phyloP scores from a whole-genome alignment of 2,888 invertebrate species.

The Sarcophaga caerulescens region DNA sequence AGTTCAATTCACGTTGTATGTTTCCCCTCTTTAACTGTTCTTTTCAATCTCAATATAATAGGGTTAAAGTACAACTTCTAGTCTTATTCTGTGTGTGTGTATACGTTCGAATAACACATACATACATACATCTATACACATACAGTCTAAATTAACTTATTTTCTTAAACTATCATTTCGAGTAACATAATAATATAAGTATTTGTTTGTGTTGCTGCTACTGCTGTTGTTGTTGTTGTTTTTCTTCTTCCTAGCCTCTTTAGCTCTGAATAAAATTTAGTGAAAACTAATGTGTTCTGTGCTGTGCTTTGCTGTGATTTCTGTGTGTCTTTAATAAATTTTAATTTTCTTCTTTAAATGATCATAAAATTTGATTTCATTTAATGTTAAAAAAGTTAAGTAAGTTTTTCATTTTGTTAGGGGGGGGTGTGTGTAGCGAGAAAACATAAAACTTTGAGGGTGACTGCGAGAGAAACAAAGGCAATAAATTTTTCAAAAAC shows the following conservation, averaged over 20 bases:
- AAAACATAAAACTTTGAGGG: slow-evolving; percentile 1
- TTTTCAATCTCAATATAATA: slow-evolving; percentile 33
- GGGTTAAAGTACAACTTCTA: slow-evolving; percentile 47
- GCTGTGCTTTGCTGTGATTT: slow-evolving; percentile 43
- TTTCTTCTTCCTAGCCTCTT: too few species aligned
- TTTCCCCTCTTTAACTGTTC: not conserved
- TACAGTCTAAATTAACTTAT: slow-evolving; percentile 67
- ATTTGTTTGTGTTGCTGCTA: slow-evolving; percentile 24
- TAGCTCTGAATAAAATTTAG: slow-evolving; percentile 37
- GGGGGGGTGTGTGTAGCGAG: not conserved
- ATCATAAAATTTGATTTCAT: slow-evolving; percentile 51
- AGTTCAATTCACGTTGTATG: slow-evolving; percentile 20
- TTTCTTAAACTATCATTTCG: slow-evolving; percentile 42
- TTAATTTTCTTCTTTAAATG: slow-evolving; percentile 38
- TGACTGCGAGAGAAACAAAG: not conserved
- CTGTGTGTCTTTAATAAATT: slow-evolving; percentile 53
- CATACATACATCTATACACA: slow-evolving; percentile 3
- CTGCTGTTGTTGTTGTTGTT: not conserved
- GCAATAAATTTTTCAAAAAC: not conserved
- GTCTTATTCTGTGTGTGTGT: not conserved
- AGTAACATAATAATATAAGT: slow-evolving; percentile 41
- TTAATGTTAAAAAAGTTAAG: slow-evolving; percentile 22
- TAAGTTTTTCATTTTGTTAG: not conserved
- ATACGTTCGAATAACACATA: not conserved
- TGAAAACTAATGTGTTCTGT: slow-evolving; percentile 50